A percentile compares a stretch with the other conserved stretches of the same genome.
Evolutionary conservation across 2,113 vertebrate genomes (phyloP).

Genomic region (Ploceus nigricollis): DNA sequence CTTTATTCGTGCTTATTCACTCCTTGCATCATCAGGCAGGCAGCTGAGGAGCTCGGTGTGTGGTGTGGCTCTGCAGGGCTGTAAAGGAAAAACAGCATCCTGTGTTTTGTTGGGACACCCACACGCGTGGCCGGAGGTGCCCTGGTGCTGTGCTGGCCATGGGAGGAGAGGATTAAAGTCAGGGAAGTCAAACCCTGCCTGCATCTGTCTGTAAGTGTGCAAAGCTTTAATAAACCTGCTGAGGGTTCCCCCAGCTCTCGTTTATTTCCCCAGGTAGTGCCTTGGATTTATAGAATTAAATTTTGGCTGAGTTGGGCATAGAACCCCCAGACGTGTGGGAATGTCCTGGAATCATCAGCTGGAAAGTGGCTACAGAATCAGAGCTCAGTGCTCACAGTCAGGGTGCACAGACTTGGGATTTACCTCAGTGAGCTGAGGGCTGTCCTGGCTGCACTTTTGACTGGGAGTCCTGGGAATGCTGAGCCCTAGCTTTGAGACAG

Average conservation of each 20-base stretch:
- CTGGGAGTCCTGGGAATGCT: background rate
- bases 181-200: background rate
- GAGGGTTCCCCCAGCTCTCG: background rate
- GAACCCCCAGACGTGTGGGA: background rate
- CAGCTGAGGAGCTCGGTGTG: background rate
- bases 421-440: accelerated
- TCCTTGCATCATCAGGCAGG: conserved; percentile 19
- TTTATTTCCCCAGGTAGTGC: background rate
- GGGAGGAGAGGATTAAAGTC: background rate
- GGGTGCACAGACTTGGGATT: accelerated
- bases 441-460: background rate
- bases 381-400: background rate
- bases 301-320: background rate
- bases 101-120: background rate
- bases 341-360: background rate
- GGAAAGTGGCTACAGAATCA: background rate
- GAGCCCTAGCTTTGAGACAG: background rate
- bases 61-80: background rate
- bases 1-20: conserved; percentile 52
- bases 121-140: background rate
- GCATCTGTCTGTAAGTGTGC: background rate
- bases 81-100: background rate
- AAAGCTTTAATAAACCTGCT: background rate
- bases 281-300: background rate
- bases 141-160: background rate